A percentile compares a stretch with the other conserved stretches of the same genome.
These are phyloP conservation scores for Gerris buenoi DNA, from an alignment of 1,140 invertebrate genomes.

Conservation along the genomic window DNA sequence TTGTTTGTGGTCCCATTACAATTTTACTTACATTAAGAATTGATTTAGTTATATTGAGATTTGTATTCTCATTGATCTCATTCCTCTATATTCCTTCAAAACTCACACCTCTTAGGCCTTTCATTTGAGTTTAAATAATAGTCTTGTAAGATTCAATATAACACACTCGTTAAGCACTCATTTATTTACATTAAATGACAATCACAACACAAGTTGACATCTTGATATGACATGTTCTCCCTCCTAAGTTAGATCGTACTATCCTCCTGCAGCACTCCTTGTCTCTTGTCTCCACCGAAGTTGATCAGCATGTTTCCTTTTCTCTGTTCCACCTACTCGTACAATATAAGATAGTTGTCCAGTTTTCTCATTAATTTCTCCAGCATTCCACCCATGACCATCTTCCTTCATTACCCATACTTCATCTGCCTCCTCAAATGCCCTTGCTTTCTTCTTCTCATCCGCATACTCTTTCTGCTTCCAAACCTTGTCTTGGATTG, in stretches of 20 bases:
- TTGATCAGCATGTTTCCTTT: not conserved
- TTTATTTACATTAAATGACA: too few species aligned
- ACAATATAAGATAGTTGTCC: not conserved
- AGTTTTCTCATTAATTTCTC: not conserved
- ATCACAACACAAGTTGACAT: too few species aligned
- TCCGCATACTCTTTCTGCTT: not conserved
- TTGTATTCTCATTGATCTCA: too few species aligned
- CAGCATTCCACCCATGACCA: not conserved
- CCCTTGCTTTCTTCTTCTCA: not conserved
- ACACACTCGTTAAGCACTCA: too few species aligned
- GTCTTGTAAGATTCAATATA: too few species aligned
- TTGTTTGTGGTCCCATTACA: too few species aligned
- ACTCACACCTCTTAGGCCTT: too few species aligned
- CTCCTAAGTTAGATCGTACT: not conserved
- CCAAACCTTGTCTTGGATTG: not conserved
- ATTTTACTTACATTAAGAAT: too few species aligned
- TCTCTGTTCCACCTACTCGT: not conserved
- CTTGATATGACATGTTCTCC: too few species aligned
- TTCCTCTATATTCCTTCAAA: too few species aligned
- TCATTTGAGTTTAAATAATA: too few species aligned
- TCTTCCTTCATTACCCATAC: not conserved
- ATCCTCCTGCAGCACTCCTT: not conserved
- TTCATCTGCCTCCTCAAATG: not conserved
- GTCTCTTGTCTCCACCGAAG: not conserved
- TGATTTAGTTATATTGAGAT: too few species aligned